These are phyloP conservation scores for Sebastes steindachneri DNA, from an alignment of 2,797 vertebrate species.

Conservation along the genomic window DNA sequence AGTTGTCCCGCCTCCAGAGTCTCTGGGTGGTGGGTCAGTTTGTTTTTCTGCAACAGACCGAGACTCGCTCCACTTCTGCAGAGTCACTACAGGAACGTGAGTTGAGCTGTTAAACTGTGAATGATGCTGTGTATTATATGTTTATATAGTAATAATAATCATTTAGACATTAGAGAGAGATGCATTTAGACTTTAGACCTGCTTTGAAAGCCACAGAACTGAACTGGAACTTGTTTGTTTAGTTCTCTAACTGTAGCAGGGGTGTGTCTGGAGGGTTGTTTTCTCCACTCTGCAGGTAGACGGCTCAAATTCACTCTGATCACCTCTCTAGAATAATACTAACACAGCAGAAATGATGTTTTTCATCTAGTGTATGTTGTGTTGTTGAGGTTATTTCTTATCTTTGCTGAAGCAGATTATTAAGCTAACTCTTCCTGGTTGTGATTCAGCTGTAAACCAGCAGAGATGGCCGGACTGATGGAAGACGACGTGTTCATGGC, in stretches of 20 bases:
- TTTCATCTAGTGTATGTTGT: neutral
- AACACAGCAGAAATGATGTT: neutral
- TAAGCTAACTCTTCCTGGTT: neutral
- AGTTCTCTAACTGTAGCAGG: neutral
- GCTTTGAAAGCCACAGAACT: neutral
- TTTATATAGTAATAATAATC: neutral
- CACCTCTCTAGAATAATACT: neutral
- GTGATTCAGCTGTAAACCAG: neutral
- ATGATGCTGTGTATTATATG: neutral
- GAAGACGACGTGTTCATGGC: slow-evolving; percentile 36
- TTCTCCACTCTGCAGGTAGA: neutral
- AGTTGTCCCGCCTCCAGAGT: neutral
- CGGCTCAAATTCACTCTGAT: neutral
- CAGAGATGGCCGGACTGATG: slow-evolving; percentile 23
- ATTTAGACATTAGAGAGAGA: neutral
- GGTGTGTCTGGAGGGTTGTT: neutral
- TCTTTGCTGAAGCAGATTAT: neutral
- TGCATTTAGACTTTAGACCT: neutral
- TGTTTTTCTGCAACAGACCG: neutral
- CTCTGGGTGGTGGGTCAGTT: neutral
- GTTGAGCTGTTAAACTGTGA: neutral
- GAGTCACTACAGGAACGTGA: neutral
- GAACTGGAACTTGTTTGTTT: neutral
- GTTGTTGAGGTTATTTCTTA: neutral
- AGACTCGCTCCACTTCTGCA: neutral